Evolutionary conservation across 2,888 invertebrate genomes (phyloP).

Genomic region (Sericinus montela): DNA sequence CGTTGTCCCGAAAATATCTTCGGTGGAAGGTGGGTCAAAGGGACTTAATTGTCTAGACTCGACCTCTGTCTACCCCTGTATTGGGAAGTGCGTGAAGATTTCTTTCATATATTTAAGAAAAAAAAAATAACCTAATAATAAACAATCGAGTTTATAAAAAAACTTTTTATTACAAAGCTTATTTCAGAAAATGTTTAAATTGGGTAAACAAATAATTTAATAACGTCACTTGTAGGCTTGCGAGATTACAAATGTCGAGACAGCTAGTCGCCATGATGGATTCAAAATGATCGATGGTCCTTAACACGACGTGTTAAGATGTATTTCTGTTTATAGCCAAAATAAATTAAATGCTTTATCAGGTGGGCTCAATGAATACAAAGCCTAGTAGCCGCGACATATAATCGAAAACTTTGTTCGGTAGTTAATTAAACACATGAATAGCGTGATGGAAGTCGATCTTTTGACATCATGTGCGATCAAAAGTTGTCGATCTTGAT

Average conservation of each 20-base stretch:
- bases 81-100: too few species aligned
- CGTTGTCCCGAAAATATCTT: too few species aligned
- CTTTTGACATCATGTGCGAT: conserved; percentile 40
- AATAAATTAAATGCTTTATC: conserved; percentile 29
- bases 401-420: conserved; percentile 74
- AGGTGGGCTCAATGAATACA: conserved; percentile 51
- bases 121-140: too few species aligned
- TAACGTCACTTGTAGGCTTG: too few species aligned
- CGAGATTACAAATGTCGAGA: conserved; percentile 67
- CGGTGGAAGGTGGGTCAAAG: too few species aligned
- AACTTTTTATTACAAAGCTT: too few species aligned
- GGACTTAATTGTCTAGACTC: too few species aligned
- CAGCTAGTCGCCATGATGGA: conserved; percentile 57
- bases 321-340: conserved; percentile 31
- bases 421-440: conserved; percentile 77
- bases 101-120: too few species aligned
- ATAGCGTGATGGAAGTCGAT: conserved; percentile 72
- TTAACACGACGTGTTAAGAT: conserved; percentile 39
- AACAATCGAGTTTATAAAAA: too few species aligned
- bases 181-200: too few species aligned
- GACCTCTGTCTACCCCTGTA: too few species aligned
- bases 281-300: conserved; percentile 23
- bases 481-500: not conserved
- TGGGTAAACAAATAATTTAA: conserved; percentile 30
- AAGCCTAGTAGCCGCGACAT: conserved; percentile 69